A percentile compares a stretch with the other conserved stretches of the same genome.
phyloP scores from a whole-genome alignment of 2,797 vertebrate species.

The Poecilia picta region DNA sequence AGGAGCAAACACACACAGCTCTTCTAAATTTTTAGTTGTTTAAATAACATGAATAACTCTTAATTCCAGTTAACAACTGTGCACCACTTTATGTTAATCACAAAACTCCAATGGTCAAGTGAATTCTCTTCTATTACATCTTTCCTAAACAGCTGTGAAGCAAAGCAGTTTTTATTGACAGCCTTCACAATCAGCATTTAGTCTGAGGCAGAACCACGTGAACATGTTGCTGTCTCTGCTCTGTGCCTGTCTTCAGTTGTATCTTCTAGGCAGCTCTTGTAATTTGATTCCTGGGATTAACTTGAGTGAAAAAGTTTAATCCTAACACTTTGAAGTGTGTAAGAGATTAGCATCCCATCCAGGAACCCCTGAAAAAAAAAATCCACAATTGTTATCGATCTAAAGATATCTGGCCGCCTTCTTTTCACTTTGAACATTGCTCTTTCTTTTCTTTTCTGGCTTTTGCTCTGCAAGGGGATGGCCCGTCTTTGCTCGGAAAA shows the following conservation, averaged over 20 bases:
- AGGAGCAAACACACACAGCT: no score
- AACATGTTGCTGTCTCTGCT: not conserved
- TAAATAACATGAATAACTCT: no score
- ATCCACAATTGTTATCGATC: conserved; percentile 53
- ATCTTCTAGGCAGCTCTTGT: conserved; percentile 43
- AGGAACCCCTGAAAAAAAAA: conserved; percentile 16
- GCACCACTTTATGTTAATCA: not conserved
- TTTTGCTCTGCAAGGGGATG: conserved; percentile 41
- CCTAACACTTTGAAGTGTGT: conserved; percentile 67
- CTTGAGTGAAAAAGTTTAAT: conserved; percentile 58
- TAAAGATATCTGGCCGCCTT: conserved; percentile 40
- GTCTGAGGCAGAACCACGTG: conserved; percentile 5
- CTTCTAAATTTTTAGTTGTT: no score
- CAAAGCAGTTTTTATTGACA: not conserved
- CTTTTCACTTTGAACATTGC: conserved; percentile 52
- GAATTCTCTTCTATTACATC: not conserved
- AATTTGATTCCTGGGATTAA: conserved; percentile 66
- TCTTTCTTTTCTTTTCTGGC: conserved; percentile 39
- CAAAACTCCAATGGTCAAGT: not conserved
- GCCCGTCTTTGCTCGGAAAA: conserved; percentile 31
- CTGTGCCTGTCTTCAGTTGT: conserved; percentile 34
- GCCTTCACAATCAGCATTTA: conserved; percentile 58
- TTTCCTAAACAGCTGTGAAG: not conserved
- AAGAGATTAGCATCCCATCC: conserved; percentile 39
- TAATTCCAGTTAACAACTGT: not conserved